Conservation (phyloP, 2,797 vertebrate genomes). For the Spinus olivaceus region DNA sequence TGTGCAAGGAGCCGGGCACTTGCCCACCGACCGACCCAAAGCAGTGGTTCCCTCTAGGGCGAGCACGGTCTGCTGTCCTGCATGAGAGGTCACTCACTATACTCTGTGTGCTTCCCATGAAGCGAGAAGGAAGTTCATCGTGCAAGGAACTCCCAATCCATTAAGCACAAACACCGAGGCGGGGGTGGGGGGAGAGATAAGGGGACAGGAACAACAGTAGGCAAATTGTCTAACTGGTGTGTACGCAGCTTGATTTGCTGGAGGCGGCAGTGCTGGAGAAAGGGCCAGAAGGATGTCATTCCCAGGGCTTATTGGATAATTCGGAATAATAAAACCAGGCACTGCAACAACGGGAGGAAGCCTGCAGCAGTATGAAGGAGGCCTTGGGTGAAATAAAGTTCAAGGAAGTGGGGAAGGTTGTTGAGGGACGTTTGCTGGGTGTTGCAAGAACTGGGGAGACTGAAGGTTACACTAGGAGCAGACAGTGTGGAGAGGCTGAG, state of each 20-base stretch:
- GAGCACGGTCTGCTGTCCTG: neutral
- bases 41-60: neutral
- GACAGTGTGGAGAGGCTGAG: neutral
- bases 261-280: neutral
- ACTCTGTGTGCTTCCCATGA: neutral
- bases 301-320: neutral
- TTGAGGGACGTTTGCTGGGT: neutral
- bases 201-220: neutral
- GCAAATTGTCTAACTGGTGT: neutral
- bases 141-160: neutral
- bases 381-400: neutral
- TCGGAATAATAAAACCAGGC: neutral
- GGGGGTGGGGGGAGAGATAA: neutral
- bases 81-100: neutral
- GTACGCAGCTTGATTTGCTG: neutral
- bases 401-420: neutral
- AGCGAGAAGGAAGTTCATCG: neutral
- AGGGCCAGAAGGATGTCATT: neutral
- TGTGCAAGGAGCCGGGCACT: neutral
- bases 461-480: neutral
- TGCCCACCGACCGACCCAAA: accelerated
- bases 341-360: neutral
- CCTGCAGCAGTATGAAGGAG: neutral
- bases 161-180: neutral
- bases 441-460: neutral